Evolutionary conservation across 2,888 invertebrate genomes (phyloP).

Genomic region (Choristoneura rosaceana): DNA sequence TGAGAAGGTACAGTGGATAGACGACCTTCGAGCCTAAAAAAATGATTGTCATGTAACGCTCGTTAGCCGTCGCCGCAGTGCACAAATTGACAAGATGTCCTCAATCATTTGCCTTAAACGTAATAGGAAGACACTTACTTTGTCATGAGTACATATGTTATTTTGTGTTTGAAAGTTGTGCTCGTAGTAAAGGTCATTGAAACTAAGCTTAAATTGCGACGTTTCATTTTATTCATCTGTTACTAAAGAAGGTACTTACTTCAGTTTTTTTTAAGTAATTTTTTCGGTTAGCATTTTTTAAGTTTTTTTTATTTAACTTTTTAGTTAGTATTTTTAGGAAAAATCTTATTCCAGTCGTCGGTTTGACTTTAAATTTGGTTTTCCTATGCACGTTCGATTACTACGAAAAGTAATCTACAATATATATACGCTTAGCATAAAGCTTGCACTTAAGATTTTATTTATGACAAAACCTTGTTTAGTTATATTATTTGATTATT

Average conservation of each 20-base stretch:
- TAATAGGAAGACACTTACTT: slow-evolving; percentile 23
- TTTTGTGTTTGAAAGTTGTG: neutral
- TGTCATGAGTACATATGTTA: slow-evolving; percentile 36
- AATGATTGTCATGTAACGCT: slow-evolving; percentile 42
- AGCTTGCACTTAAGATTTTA: too few species aligned
- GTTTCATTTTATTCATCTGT: neutral
- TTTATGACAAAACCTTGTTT: too few species aligned
- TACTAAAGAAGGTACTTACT: neutral
- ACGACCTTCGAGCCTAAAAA: slow-evolving; percentile 40
- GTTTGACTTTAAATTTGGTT: too few species aligned
- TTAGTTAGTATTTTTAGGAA: too few species aligned
- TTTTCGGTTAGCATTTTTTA: too few species aligned
- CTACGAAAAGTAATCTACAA: too few species aligned
- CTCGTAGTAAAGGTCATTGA: neutral
- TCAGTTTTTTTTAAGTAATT: too few species aligned
- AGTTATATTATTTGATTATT: too few species aligned
- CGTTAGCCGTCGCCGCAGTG: slow-evolving; percentile 36
- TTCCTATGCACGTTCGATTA: too few species aligned
- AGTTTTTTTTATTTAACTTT: too few species aligned
- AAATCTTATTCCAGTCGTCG: too few species aligned
- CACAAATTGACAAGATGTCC: slow-evolving; percentile 43
- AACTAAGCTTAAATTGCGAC: neutral
- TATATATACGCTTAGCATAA: too few species aligned
- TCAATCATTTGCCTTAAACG: slow-evolving; percentile 31
- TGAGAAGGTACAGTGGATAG: slow-evolving; percentile 16